Base-by-base conservation (phyloP, 2,888 invertebrate species). In the Yponomeuta malinellus region DNA sequence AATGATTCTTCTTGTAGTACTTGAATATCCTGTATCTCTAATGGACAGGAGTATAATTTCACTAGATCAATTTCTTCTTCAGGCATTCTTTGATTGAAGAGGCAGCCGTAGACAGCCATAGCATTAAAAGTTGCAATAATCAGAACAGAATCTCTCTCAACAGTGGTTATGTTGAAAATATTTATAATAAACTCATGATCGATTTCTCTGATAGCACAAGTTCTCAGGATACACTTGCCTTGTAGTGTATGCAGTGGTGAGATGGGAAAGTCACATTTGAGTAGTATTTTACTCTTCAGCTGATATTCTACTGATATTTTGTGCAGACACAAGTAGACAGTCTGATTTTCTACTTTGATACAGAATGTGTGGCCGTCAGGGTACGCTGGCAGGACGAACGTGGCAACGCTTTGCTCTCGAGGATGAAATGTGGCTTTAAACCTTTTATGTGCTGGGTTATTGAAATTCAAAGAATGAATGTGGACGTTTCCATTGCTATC, bases 11-110 rank as follows among this genome's bases (percentile, higher is more conserved):
- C 68, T 10, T 78, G 75, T 33, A 76, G 68, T 59, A 89, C 72
- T 74, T 83, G 77, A 15, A 90, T 76, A 72, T 79, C 78, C 68
- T 78, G 78, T 73, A 91, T 86, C 74, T 86, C 82, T 52, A 86
- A 78, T 2, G 88, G 88, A 71, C 85, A 81, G 37, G 81, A 77
- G 64, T 86, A 83, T 0, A 91, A 73, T 74, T 86, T 85, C 0
- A 76, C 69, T 52, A 83, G 71, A 10, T 23, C 71, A n/a, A 77
- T 73, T 70, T 81, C 74, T 33, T 79, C 76, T 71, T 78, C 77
- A 69, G 63, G 31, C 72, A 75, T 73, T 68, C 75, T 78, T 37
- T 76, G 71, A 73, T 75, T 79, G 63, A 79, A 80, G 59, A 88
- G 43, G 74, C 84, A 83, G 2, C 78, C 78, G 73, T 79, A 88